Base-by-base conservation (phyloP, 1,140 invertebrate species). In the Caenorhabditis latens region DNA sequence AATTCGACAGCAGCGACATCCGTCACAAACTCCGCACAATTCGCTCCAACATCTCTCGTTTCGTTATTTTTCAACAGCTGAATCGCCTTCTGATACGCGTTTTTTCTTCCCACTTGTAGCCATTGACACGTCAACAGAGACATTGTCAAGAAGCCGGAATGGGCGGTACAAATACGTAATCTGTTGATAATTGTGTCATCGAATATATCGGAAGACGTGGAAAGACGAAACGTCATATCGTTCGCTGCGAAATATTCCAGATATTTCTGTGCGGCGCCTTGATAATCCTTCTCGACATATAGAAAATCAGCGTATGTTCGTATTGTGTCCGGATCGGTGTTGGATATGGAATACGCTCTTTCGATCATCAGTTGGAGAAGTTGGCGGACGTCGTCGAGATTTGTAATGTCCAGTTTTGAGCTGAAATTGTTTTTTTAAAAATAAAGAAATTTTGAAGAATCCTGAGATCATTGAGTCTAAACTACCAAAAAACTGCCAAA, bases 51-150 rank as follows among this genome's bases (percentile, higher is more conserved):
- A 50, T 79, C 71, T 53, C 71, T n/a, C 46, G 71, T 79, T 21
- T 79, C 71, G 40, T 79, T 79, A 24, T 53, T 21, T 14, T 21
- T 24, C 46, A 79, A 14, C 46, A 79, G 2, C 3, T 21, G n/a
- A 19, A 79, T 48, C 46, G 71, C 46, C 21, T 50, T 79, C 46
- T 50, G 46, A 50, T 53, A 79, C 14, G 19, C 46, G 13, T 48
- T 50, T 21, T 6, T 53, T n/a, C n/a, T 50, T 11, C 46, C 46
- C 9, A 24, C 13, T 53, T 53, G 7, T n/a, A 79, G 13, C 71
- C 71, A 79, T 79, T 79, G 71, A 50, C 71, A 79, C 43, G 46
- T 50, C 71, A 79, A n/a, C 71, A 79, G 11, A 13, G 71, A 79
- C 71, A 79, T 79, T 50, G 71, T 79, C 46, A 79, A 24, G 42